A percentile compares a stretch with the other conserved stretches of the same genome.
Evolutionary conservation across 2,888 invertebrate species (phyloP).

Genomic region (Sylvicola cinctus): DNA sequence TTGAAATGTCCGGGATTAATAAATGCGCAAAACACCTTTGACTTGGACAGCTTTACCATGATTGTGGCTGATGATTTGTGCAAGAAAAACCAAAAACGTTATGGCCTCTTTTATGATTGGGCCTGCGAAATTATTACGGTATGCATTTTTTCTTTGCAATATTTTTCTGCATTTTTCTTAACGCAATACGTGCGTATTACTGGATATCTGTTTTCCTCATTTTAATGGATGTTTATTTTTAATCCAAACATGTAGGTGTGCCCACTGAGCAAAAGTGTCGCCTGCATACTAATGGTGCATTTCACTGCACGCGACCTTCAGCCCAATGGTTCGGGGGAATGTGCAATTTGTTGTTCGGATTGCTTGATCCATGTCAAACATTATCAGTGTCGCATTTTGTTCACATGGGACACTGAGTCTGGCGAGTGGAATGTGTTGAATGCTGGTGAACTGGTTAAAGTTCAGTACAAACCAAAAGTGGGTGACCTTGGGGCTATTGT

Average conservation of each 20-base stretch:
- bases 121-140: conserved; percentile 23
- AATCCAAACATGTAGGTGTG: conserved; percentile 14
- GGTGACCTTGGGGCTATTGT: conserved; percentile 17
- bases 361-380: conserved; percentile 21
- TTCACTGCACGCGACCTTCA: conserved; percentile 23
- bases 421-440: conserved; percentile 24
- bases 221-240: no score
- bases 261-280: conserved; percentile 19
- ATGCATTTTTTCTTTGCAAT: conserved; percentile 5
- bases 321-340: conserved; percentile 13
- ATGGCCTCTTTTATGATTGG: conserved; percentile 26
- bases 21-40: conserved; percentile 25
- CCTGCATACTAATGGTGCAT: conserved; percentile 22
- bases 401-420: conserved; percentile 24
- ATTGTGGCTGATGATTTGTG: conserved; percentile 24
- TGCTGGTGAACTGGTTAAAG: conserved; percentile 21
- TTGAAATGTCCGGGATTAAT: conserved; percentile 21
- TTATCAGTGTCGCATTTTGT: conserved; percentile 23
- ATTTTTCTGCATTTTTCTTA: conserved; percentile 1
- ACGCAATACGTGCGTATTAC: no score
- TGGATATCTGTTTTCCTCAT: no score
- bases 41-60: conserved; percentile 24
- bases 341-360: conserved; percentile 20
- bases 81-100: conserved; percentile 24
- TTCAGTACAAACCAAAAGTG: conserved; percentile 9